Evolutionary conservation across 1,140 invertebrate genomes (phyloP).

Genomic region (Ruditapes philippinarum): DNA sequence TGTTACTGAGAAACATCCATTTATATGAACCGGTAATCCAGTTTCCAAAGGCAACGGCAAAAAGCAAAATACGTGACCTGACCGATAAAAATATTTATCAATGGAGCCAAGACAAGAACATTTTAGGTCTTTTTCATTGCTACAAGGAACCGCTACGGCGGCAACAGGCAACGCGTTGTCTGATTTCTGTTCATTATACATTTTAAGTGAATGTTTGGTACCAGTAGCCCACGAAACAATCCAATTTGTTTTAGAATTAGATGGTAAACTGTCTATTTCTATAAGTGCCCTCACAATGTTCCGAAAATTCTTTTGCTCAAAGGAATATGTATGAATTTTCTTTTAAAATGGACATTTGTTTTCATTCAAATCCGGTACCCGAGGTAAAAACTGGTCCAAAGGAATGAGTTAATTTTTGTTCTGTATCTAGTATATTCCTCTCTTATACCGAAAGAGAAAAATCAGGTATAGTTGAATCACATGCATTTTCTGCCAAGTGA

Average conservation of each 20-base stretch:
- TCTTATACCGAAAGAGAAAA: not conserved
- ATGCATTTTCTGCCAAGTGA: slow-evolving; percentile 56
- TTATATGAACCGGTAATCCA: slow-evolving; percentile 74
- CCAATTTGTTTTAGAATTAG: slow-evolving; percentile 8
- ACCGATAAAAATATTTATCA: not conserved
- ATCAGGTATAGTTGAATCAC: not conserved
- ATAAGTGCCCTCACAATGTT: too few species aligned
- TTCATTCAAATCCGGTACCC: too few species aligned
- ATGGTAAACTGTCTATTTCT: not conserved
- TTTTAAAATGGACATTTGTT: too few species aligned
- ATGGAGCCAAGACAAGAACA: not conserved
- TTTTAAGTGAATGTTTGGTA: not conserved
- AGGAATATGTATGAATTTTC: too few species aligned
- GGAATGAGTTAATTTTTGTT: too few species aligned
- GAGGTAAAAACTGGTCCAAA: too few species aligned
- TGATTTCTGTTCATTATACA: not conserved
- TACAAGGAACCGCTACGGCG: slow-evolving; percentile 38
- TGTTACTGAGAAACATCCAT: slow-evolving; percentile 76
- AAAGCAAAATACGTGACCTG: slow-evolving; percentile 74
- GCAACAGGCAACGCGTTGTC: slow-evolving; percentile 22
- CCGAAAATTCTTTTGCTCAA: too few species aligned
- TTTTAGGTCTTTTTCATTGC: not conserved
- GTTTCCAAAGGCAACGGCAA: slow-evolving; percentile 76
- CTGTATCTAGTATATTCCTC: too few species aligned
- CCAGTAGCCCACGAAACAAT: not conserved